phyloP scores from a whole-genome alignment of 2,113 vertebrate species.

The Tyrannus savana region DNA sequence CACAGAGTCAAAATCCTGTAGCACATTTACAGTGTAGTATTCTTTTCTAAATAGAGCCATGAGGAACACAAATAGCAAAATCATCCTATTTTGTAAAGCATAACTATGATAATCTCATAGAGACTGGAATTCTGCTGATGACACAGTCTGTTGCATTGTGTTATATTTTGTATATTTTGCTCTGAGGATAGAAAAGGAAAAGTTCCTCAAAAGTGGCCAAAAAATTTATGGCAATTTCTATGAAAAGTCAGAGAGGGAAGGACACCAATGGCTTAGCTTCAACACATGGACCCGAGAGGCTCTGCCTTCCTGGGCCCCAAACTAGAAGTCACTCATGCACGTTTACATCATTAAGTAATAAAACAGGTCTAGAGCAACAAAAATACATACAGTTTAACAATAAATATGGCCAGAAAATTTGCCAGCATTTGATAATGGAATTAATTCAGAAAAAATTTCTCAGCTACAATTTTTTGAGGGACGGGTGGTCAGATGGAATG shows the following conservation, averaged over 20 bases:
- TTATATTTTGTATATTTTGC: not conserved
- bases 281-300: not conserved
- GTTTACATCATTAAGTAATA: not conserved
- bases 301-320: not conserved
- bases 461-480: not conserved
- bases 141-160: not conserved
- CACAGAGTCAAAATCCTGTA: not conserved
- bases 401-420: not conserved
- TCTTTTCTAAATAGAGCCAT: not conserved
- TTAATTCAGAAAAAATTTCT: not conserved
- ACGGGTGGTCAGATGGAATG: rapidly evolving
- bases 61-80: not conserved
- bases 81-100: not conserved
- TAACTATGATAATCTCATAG: not conserved
- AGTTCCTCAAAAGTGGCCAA: not conserved
- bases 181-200: not conserved
- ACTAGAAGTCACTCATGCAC: not conserved
- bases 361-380: not conserved
- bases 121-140: not conserved
- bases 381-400: not conserved
- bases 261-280: not conserved
- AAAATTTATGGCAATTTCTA: not conserved
- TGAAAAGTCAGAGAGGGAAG: not conserved
- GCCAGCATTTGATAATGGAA: not conserved
- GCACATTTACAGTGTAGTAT: not conserved